Evolutionary conservation across 2,888 invertebrate genomes (phyloP), one percentile per base, ranked within the genome.

Genomic region (Augiades crinisus): DNA sequence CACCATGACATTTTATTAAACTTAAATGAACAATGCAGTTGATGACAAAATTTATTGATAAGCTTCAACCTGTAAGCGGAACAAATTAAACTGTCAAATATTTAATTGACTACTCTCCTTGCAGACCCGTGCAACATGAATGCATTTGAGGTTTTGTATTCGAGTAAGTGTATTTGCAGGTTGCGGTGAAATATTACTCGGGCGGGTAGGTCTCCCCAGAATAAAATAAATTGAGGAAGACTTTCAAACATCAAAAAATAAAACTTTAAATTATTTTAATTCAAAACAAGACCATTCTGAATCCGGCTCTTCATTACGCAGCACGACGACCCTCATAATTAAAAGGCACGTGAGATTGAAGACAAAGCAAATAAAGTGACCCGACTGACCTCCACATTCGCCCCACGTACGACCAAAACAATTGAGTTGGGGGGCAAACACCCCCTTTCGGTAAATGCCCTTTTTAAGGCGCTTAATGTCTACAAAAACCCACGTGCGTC

Each of bases 401-500:
- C 47, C 33, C 30, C 49, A 37, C 49, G 49, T 41, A 17, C 34
- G 12, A 13, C 34, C 34, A 16, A 49, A 49, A 49, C 49, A 49
- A 49, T 41, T 33, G 49, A 34, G 41, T 16, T 5, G 30, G 30
- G 24, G 30, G 30, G 30, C 30, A 13, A 13, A 12, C 21, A 27
- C 38, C 27, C 41, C 41, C 27, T 12, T 40, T 24, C 22, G 33
- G 72, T 76, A 77, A 77, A 76, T 73, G 70, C 68, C 70, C 68
- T 77, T 76, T 78, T 79, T 78, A 77, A 75, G 75, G 64, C 62
- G 65, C 74, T 69, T 79, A 79, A 80, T 80, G 79, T 70, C 71
- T 70, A 66, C 78, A 80, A 79, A 79, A 80, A 78, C 72, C 67
- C 73, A 75, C 78, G 78, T 72, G 78, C 68, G 66, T 64, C 65